Evolutionary conservation across 2,888 invertebrate genomes (phyloP).

Genomic region (Coelogynopora nodosa): DNA sequence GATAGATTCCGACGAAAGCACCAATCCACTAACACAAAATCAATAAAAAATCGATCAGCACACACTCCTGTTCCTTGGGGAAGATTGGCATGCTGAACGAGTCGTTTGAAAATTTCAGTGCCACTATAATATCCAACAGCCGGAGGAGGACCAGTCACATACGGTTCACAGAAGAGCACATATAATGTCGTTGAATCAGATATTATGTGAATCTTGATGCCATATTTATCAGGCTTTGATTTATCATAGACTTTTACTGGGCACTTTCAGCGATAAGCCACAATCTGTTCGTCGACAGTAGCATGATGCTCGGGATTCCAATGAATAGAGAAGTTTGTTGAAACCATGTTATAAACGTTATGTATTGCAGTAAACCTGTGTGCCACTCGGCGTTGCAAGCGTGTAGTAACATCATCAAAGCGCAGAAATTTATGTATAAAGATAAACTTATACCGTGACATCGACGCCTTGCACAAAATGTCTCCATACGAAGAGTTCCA

Average conservation of each 20-base stretch:
- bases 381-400: not conserved
- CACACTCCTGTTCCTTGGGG: not conserved
- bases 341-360: not conserved
- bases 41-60: not conserved
- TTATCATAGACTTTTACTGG: constrained; percentile 9
- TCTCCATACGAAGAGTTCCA: not conserved
- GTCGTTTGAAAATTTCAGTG: not conserved
- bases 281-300: constrained; percentile 18
- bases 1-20: not conserved
- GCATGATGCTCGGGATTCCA: not conserved
- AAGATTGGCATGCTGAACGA: not conserved
- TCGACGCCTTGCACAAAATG: not conserved
- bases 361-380: not conserved
- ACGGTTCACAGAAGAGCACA: not conserved
- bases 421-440: constrained; percentile 4
- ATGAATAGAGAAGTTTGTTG: not conserved
- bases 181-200: constrained; percentile 27
- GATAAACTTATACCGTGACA: not conserved
- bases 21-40: not conserved
- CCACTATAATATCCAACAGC: constrained; percentile 4
- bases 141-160: not conserved
- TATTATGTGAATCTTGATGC: not conserved
- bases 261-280: not conserved
- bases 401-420: constrained; percentile 2
- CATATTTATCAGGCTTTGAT: constrained; percentile 19